Base-by-base conservation (phyloP, 2,888 invertebrate species). In the Trileptium ribeirensis region DNA sequence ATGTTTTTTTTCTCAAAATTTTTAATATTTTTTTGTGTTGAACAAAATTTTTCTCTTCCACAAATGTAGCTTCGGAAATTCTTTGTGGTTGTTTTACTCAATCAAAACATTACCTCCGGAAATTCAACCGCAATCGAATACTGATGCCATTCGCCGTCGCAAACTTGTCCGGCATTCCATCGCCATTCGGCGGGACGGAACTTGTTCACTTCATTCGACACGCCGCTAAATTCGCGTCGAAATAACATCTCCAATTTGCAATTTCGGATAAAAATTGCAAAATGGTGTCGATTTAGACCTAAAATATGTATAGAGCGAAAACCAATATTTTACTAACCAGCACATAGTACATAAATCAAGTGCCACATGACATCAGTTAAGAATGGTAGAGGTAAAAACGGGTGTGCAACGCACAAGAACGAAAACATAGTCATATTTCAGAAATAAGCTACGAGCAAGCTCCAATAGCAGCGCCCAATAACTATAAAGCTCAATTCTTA, bases 281-380 rank as follows among this genome's bases (percentile, higher is more conserved):
- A 97, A 91, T 99, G 99, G 90, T 99, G 98, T 1, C 99, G 93
- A 91, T 97, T 98, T 96, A 97, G 97, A 91, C 95, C 96, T 96
- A 91, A 0, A 87, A 82, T n/a, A n/a, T n/a, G n/a, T n/a, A n/a
- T n/a, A n/a, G n/a, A n/a, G n/a, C n/a, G n/a, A n/a, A n/a, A n/a
- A n/a, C n/a, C n/a, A n/a, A n/a, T n/a, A n/a, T n/a, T n/a, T n/a
- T n/a, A n/a, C n/a, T n/a, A n/a, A n/a, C n/a, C n/a, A n/a, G n/a
- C n/a, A n/a, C n/a, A n/a, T n/a, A n/a, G n/a, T n/a, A n/a, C n/a
- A n/a, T n/a, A n/a, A n/a, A n/a, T n/a, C n/a, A n/a, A n/a, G n/a
- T n/a, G n/a, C n/a, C n/a, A n/a, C n/a, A n/a, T n/a, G n/a, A n/a
- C n/a, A n/a, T n/a, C n/a, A n/a, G n/a, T n/a, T n/a, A n/a, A n/a